Evolutionary conservation across 2,888 invertebrate species (phyloP).

Genomic region (Ganaspis brasiliensis): DNA sequence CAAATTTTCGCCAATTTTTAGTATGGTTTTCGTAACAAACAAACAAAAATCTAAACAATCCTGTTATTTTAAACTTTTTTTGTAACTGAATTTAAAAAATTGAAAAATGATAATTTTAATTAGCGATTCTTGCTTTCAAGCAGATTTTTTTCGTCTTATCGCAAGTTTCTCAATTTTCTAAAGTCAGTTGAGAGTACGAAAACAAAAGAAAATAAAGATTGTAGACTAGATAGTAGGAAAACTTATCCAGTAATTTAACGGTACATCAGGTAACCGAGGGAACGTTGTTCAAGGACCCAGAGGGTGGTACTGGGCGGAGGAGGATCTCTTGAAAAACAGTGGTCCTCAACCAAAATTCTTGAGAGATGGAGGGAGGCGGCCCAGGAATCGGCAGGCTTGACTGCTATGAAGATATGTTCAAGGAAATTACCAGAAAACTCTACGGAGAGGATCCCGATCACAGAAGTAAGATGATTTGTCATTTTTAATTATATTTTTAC

Average conservation of each 20-base stretch:
- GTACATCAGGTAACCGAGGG: constrained; percentile 45
- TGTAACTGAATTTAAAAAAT: too few relatives aligned
- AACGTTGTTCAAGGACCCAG: constrained; percentile 51
- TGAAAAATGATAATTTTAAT: too few relatives aligned
- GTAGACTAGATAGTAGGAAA: constrained; percentile 1
- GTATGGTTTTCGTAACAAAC: too few relatives aligned
- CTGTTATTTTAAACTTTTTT: too few relatives aligned
- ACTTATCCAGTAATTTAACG: constrained; percentile 39
- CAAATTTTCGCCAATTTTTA: too few relatives aligned
- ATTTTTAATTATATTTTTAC: too few relatives aligned
- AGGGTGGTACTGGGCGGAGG: constrained; percentile 45
- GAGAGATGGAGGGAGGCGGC: constrained; percentile 75
- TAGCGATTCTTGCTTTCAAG: too few relatives aligned
- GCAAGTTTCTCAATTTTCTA: not conserved
- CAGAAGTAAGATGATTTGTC: constrained; percentile 73
- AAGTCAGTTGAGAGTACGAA: not conserved
- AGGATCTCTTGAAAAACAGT: constrained; percentile 47
- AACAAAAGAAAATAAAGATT: not conserved
- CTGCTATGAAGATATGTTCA: constrained; percentile 92
- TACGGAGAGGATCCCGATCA: constrained; percentile 89
- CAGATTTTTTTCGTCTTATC: too few relatives aligned
- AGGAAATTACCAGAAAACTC: constrained; percentile 95
- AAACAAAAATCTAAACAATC: too few relatives aligned
- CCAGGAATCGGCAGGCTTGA: constrained; percentile 82
- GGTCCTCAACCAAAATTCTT: constrained; percentile 47